phyloP scores from a whole-genome alignment of 2,888 invertebrate genomes.

The Ophion ventricosus region DNA sequence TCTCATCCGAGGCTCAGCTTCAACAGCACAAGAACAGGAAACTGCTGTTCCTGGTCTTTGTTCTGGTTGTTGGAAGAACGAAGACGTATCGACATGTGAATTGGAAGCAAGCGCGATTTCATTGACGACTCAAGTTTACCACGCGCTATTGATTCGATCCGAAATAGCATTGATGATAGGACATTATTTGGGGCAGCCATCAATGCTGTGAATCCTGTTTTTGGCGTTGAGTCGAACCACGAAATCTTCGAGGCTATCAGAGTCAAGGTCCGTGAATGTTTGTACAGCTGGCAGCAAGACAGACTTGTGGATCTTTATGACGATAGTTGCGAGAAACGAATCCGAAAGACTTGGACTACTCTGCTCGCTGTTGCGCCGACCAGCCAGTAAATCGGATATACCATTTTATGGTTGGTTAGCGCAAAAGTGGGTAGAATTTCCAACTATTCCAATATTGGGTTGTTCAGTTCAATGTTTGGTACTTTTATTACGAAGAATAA shows the following conservation, averaged over 20 bases:
- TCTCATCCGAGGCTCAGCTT: neutral
- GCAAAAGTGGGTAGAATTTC: neutral
- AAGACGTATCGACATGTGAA: neutral
- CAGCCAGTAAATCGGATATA: neutral
- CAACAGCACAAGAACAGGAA: neutral
- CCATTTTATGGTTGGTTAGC: neutral
- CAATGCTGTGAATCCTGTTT: neutral
- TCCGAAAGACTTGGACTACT: neutral
- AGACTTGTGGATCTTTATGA: conserved; percentile 23
- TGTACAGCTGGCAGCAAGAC: conserved; percentile 9
- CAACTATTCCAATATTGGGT: neutral
- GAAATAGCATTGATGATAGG: neutral
- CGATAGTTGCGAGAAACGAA: neutral
- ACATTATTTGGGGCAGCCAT: conserved; percentile 17
- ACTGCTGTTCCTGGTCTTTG: neutral
- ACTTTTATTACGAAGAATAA: neutral
- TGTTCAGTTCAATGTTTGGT: neutral
- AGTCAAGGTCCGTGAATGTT: conserved; percentile 33
- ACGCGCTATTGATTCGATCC: neutral
- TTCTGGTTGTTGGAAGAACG: neutral
- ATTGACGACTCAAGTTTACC: conserved; percentile 1
- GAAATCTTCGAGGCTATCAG: conserved; percentile 17
- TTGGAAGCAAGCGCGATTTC: neutral
- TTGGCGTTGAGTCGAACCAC: neutral
- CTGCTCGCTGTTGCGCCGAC: neutral